These are phyloP conservation scores for Halcyon senegalensis DNA, from an alignment of 2,113 vertebrate species.

Conservation along the genomic window DNA sequence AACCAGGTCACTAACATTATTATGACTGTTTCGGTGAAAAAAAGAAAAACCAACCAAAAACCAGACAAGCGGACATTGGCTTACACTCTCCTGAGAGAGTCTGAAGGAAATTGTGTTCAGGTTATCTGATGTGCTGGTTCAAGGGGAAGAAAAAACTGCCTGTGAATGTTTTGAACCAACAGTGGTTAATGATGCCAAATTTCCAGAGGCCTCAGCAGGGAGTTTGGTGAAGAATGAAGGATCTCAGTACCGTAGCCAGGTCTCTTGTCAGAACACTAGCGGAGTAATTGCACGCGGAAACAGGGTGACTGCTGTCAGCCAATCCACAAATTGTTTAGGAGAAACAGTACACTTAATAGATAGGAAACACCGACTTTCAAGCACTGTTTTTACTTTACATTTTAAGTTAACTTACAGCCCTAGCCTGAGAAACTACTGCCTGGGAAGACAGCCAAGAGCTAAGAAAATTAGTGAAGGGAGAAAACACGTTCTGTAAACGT, in stretches of 20 bases:
- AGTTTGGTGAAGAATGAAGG: neutral
- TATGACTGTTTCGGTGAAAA: neutral
- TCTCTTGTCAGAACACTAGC: neutral
- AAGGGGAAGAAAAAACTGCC: neutral
- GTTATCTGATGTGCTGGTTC: neutral
- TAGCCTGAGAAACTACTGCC: slow-evolving; percentile 17
- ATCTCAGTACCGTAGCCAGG: neutral
- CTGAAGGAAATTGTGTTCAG: neutral
- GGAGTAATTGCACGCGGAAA: neutral
- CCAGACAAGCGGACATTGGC: neutral
- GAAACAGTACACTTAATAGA: neutral
- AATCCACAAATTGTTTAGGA: neutral
- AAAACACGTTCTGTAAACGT: slow-evolving; percentile 41
- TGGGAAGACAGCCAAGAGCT: slow-evolving; percentile 51
- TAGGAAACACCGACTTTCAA: neutral
- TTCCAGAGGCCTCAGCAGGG: neutral
- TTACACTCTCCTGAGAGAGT: neutral
- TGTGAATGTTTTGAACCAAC: neutral
- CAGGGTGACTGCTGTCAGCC: neutral
- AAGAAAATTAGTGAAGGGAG: slow-evolving; percentile 55
- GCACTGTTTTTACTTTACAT: neutral
- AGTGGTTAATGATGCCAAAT: neutral
- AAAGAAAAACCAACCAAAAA: neutral
- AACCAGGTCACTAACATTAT: neutral
- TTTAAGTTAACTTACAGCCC: neutral